phyloP scores from a whole-genome alignment of 2,797 vertebrate species.

The Varecia variegata region DNA sequence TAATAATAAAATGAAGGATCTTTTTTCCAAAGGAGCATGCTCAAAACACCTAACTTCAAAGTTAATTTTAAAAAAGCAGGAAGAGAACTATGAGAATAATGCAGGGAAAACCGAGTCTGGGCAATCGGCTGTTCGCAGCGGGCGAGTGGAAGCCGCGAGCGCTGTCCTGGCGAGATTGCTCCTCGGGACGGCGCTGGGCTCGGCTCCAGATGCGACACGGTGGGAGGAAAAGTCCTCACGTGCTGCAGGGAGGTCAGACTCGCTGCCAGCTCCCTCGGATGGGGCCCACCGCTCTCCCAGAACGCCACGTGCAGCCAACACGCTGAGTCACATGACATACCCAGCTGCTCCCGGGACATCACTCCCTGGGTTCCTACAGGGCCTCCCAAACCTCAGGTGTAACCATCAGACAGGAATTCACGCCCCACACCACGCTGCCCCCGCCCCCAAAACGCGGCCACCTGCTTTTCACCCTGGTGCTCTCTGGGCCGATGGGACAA shows the following conservation, averaged over 20 bases:
- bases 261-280: accelerated
- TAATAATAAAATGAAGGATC: not conserved
- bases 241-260: not conserved
- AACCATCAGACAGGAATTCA: not conserved
- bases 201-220: not conserved
- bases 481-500: not conserved
- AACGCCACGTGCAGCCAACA: not conserved
- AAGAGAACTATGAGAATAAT: not conserved
- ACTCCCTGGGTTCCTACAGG: not conserved
- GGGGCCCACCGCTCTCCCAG: not conserved
- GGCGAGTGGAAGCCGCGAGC: accelerated
- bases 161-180: not conserved
- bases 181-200: not conserved
- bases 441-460: accelerated
- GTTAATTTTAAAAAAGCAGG: not conserved
- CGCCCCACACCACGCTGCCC: not conserved
- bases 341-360: not conserved
- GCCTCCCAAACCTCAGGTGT: not conserved
- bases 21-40: not conserved
- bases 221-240: not conserved
- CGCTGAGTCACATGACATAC: not conserved
- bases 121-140: not conserved
- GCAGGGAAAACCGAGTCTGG: not conserved
- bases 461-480: not conserved
- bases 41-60: not conserved